Percentiles rank a stretch among this genome's conserved stretches.
phyloP scores from a whole-genome alignment of 2,888 invertebrate species.

The Aradus depressus region DNA sequence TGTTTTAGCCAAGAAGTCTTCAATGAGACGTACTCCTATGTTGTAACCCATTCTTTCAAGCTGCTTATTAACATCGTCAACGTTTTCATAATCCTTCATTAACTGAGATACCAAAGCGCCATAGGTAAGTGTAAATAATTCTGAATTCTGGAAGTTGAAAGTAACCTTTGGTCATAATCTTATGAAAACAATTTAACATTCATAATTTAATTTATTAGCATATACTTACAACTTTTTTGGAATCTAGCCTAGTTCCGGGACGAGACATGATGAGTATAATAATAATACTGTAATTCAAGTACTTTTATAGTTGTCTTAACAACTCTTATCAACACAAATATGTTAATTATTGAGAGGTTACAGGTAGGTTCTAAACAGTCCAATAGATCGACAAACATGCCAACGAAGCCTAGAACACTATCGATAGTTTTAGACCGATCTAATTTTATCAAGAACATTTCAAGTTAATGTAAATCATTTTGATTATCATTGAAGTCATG shows the following conservation, averaged over 20 bases:
- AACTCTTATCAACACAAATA: no score
- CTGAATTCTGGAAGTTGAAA: constrained; percentile 65
- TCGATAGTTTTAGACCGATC: no score
- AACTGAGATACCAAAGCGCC: constrained; percentile 95
- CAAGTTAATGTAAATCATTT: no score
- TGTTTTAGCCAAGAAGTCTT: constrained; percentile 91
- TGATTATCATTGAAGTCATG: no score
- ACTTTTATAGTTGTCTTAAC: no score
- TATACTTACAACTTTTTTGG: constrained; percentile 63
- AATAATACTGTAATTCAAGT: no score
- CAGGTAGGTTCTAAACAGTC: no score
- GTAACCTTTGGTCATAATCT: background rate
- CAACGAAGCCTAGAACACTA: no score
- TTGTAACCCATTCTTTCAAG: constrained; percentile 93
- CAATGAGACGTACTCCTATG: constrained; percentile 93
- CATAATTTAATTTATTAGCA: background rate
- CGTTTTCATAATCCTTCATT: constrained; percentile 89
- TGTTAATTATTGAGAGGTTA: no score
- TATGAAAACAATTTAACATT: background rate
- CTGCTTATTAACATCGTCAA: constrained; percentile 96
- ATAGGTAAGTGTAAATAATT: constrained; percentile 92
- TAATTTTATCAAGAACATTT: no score
- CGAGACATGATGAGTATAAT: constrained; percentile 47
- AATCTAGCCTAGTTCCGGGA: constrained; percentile 56
- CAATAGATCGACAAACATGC: no score